Evolutionary conservation across 2,888 invertebrate species (phyloP), one percentile per base, ranked within the genome.

Genomic region (Tinea semifulvella): DNA sequence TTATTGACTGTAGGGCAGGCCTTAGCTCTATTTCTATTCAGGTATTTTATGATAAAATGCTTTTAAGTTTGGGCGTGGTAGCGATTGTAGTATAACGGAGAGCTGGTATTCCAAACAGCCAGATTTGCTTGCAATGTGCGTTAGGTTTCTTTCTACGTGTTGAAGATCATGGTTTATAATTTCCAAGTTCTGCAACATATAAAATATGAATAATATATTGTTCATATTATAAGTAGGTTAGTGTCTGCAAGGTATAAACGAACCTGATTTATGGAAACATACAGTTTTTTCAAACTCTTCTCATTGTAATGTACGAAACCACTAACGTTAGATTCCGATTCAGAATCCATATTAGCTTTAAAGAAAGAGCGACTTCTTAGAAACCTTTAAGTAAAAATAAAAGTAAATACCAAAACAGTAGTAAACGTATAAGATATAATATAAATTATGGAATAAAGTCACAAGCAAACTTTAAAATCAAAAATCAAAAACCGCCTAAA

Each of bases 301-400:
- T 75, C 65, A 49, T 59, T 72, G 43, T 74, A 75, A n/a, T 65
- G 60, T 42, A 77, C 63, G 47, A 79, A 79, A 31, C 75, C 72
- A 51, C 77, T 79, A n/a, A 72, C 68, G 53, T 77, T 77, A 3
- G 79, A 79, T 57, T 79, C 80, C 4, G 69, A 57, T 54, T 79
- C 79, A 13, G 79, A 79, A 31, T 61, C 63, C 49, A 62, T 53
- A 7, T 6, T 28, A n/a, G 5, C 6, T 22, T 22, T 22, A 7
- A 8, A 22, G 22, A 22, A 22, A 22, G 22, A 22, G 5, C 8
- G 5, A 22, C 22, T 22, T 22, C 8, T 22, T n/a, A n/a, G n/a
- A n/a, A 22, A 22, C 8, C 22, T 22, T 5, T 22, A 22, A 8
- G 8, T 22, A 22, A 22, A 22, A 22, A n/a, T n/a, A n/a, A 22